These are phyloP conservation scores for Ctenosaura bakeri DNA, from an alignment of 2,797 vertebrate species.

Conservation along the genomic window DNA sequence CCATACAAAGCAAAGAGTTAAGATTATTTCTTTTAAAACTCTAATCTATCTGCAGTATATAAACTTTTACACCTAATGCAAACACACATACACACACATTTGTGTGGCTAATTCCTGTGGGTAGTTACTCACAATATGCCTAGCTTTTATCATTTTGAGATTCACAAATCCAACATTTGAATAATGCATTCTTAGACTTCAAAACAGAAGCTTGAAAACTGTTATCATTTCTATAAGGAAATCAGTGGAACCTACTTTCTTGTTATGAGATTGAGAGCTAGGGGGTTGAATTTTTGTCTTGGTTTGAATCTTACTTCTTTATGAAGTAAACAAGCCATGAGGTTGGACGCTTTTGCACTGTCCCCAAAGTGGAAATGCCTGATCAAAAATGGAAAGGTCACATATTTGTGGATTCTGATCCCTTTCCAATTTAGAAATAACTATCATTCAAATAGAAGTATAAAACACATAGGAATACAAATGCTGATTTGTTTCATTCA, in stretches of 20 bases:
- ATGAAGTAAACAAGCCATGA: no score
- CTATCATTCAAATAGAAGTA: no score
- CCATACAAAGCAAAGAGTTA: conserved; percentile 7
- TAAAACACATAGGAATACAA: no score
- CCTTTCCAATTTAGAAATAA: no score
- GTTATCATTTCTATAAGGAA: not conserved
- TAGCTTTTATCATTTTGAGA: not conserved
- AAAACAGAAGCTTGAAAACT: not conserved
- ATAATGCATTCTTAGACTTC: not conserved
- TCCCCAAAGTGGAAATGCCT: no score
- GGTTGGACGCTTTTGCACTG: no score
- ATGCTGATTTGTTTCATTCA: no score
- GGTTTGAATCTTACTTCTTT: not conserved
- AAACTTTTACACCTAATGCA: not conserved
- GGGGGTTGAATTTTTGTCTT: not conserved
- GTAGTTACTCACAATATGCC: not conserved
- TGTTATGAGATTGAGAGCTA: not conserved
- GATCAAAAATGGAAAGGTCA: no score
- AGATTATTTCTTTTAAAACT: conserved; percentile 25
- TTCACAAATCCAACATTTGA: not conserved
- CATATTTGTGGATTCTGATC: no score
- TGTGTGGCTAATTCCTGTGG: not conserved
- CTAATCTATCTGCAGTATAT: rapidly evolving
- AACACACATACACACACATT: not conserved
- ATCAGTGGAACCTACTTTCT: not conserved